Conservation (phyloP, 2,888 invertebrate species). For the Anoplius nigerrimus region DNA sequence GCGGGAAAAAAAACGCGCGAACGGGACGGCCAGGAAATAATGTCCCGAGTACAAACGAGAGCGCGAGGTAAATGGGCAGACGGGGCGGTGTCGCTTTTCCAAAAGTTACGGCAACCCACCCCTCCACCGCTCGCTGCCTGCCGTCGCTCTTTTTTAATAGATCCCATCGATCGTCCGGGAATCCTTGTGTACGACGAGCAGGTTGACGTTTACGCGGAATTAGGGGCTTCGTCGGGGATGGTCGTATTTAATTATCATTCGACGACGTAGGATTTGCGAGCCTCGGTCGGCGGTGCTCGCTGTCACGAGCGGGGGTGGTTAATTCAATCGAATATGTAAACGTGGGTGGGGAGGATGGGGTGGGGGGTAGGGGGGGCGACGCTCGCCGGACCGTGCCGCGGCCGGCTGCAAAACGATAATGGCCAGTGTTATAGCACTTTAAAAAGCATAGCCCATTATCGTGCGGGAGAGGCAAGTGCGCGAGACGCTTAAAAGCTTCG, state of each 20-base stretch:
- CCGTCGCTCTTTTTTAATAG: too few relatives aligned
- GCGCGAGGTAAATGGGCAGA: too few relatives aligned
- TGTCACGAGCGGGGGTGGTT: not conserved
- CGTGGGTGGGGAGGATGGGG: not conserved
- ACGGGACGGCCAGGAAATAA: not conserved
- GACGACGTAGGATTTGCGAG: too few relatives aligned
- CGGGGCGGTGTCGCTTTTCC: too few relatives aligned
- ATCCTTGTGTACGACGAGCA: too few relatives aligned
- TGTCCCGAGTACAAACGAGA: too few relatives aligned
- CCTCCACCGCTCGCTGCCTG: too few relatives aligned
- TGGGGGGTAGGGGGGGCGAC: not conserved
- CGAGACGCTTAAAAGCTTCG: slow-evolving; percentile 54
- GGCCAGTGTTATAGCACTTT: slow-evolving; percentile 54
- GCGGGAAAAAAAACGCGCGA: slow-evolving; percentile 10
- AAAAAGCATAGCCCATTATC: slow-evolving; percentile 57
- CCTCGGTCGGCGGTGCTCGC: too few relatives aligned
- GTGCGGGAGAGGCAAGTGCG: slow-evolving; percentile 52
- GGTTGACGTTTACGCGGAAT: too few relatives aligned
- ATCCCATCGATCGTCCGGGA: too few relatives aligned
- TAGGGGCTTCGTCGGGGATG: too few relatives aligned
- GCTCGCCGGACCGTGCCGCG: not conserved
- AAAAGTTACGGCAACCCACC: not conserved
- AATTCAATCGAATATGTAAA: slow-evolving; percentile 1
- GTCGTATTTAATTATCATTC: too few relatives aligned
- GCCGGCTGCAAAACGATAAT: slow-evolving; percentile 53